phyloP scores from a whole-genome alignment of 2,113 vertebrate genomes.

The Sminthopsis crassicaudata region DNA sequence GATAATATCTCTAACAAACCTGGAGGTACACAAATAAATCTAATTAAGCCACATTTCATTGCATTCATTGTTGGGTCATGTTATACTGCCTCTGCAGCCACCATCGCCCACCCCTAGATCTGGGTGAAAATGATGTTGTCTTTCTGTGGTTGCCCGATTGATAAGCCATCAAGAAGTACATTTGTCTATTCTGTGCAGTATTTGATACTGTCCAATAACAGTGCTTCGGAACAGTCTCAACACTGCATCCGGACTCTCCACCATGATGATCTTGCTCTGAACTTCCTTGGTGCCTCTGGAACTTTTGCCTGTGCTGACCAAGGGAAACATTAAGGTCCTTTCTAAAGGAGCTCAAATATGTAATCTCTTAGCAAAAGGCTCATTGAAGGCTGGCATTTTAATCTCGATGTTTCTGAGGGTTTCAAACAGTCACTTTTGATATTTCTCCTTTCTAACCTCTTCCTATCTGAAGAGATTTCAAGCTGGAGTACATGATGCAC shows the following conservation, averaged over 20 bases:
- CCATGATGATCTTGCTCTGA: constrained; percentile 65
- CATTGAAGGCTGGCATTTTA: constrained; percentile 25
- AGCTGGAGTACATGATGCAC: constrained; percentile 57
- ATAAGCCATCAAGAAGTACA: constrained; percentile 53
- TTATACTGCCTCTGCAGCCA: constrained; percentile 41
- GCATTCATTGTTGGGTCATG: constrained; percentile 41
- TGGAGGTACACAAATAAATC: constrained; percentile 59
- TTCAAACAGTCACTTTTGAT: constrained; percentile 45
- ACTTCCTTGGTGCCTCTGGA: constrained; percentile 41
- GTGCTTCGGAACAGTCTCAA: constrained; percentile 59
- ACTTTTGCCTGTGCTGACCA: constrained; percentile 22
- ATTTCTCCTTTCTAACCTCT: constrained; percentile 59
- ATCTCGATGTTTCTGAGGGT: constrained; percentile 23
- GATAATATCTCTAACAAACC: constrained; percentile 62
- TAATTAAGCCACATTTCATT: constrained; percentile 70
- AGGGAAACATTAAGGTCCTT: constrained; percentile 51
- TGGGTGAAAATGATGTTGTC: constrained; percentile 57
- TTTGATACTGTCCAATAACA: constrained; percentile 39
- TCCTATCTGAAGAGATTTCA: constrained; percentile 60
- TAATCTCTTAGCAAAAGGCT: constrained; percentile 30
- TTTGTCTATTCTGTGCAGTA: constrained; percentile 54
- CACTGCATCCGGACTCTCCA: constrained; percentile 55
- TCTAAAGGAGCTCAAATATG: constrained; percentile 14
- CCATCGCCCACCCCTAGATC: constrained; percentile 34
- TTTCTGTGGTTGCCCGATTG: constrained; percentile 63